phyloP scores from a whole-genome alignment of 2,797 vertebrate species.

The Chaetophractus vellerosus region DNA sequence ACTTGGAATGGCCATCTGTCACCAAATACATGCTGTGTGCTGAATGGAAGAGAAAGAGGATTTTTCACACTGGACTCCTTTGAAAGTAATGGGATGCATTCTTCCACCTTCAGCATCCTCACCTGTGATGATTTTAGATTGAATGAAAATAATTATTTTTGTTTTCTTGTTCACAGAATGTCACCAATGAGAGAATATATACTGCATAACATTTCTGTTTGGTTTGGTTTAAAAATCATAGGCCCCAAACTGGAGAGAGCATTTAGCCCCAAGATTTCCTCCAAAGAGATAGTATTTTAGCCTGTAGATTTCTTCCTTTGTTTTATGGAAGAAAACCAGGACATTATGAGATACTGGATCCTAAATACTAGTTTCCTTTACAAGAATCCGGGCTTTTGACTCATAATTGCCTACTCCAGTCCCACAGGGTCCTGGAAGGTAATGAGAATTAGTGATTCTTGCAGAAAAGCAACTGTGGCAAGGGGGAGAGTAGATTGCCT shows the following conservation, averaged over 20 bases:
- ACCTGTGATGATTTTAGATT: conserved; percentile 22
- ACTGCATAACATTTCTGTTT: neutral
- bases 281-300: neutral
- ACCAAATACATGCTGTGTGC: conserved; percentile 74
- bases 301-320: conserved; percentile 13
- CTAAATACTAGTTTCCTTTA: conserved; percentile 6
- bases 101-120: conserved; percentile 13
- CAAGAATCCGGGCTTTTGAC: neutral
- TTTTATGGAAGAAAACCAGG: neutral
- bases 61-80: conserved; percentile 59
- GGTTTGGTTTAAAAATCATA: conserved; percentile 49
- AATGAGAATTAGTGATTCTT: neutral
- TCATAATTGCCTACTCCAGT: neutral
- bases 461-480: neutral
- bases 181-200: conserved; percentile 16
- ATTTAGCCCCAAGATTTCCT: neutral
- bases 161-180: conserved; percentile 38
- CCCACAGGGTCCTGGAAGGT: neutral
- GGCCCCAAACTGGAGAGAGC: neutral
- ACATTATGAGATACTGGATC: neutral
- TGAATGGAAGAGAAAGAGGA: conserved; percentile 76
- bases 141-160: conserved; percentile 14
- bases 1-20: conserved; percentile 89
- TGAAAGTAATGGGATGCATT: conserved; percentile 55
- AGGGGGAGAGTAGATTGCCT: neutral